Percentiles rank a stretch among this genome's conserved stretches.
These are phyloP conservation scores for Cisticola juncidis DNA, from an alignment of 2,113 vertebrate genomes.

Conservation along the genomic window DNA sequence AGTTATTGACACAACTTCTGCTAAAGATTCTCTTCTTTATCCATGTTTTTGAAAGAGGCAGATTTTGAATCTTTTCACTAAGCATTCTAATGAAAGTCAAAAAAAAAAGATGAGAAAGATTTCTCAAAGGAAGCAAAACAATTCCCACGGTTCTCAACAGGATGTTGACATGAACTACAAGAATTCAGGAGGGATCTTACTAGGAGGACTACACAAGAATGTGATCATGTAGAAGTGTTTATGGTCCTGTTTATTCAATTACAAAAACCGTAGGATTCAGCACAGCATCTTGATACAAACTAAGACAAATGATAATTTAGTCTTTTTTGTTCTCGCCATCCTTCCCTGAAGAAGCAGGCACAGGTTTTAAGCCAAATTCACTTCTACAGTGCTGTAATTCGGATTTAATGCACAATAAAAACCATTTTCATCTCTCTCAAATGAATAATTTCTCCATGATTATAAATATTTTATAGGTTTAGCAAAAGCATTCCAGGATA, in stretches of 20 bases:
- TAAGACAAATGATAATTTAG: background rate
- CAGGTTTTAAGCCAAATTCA: slow-evolving; percentile 9
- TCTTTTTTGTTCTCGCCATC: background rate
- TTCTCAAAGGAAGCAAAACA: background rate
- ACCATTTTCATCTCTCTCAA: background rate
- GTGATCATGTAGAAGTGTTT: background rate
- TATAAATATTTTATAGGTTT: slow-evolving; percentile 12
- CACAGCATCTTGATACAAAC: background rate
- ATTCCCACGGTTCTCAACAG: background rate
- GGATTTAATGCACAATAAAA: background rate
- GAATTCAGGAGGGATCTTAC: background rate
- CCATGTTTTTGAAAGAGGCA: background rate
- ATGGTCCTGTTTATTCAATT: background rate
- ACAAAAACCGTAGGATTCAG: background rate
- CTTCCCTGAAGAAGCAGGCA: background rate
- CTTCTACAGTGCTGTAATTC: background rate
- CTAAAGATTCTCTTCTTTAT: background rate
- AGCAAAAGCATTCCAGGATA: background rate
- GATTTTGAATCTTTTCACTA: background rate
- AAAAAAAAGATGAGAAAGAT: background rate
- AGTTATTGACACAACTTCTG: background rate
- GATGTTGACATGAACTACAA: background rate
- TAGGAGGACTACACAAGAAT: background rate
- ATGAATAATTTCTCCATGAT: background rate
- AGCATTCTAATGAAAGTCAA: background rate